Evolutionary conservation across 1,140 invertebrate genomes (phyloP).

Genomic region (Drosophila pectinifera): DNA sequence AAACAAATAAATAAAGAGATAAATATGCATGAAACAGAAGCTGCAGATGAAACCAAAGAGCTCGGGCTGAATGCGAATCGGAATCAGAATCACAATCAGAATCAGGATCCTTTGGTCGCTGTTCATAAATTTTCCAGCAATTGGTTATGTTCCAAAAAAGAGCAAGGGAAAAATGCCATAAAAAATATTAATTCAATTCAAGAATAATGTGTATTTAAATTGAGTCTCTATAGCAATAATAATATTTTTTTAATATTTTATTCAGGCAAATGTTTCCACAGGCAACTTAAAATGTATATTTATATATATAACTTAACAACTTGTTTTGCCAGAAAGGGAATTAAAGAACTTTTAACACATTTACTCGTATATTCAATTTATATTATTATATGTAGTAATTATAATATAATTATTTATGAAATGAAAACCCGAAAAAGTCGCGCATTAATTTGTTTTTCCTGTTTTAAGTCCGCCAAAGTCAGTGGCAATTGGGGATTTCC

Average conservation of each 20-base stretch:
- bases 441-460: conserved; percentile 6
- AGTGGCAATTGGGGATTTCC: conserved; percentile 18
- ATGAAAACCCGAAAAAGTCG: neutral
- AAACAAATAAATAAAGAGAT: conserved; percentile 26
- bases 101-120: neutral
- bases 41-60: conserved; percentile 17
- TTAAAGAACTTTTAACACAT: too few relatives aligned
- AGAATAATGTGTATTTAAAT: too few relatives aligned
- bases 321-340: too few relatives aligned
- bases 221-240: too few relatives aligned
- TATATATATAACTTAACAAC: too few relatives aligned
- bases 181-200: too few relatives aligned
- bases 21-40: conserved; percentile 40
- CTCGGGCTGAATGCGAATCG: neutral
- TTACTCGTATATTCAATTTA: too few relatives aligned
- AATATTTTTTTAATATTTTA: too few relatives aligned
- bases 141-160: neutral
- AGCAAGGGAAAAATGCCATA: neutral
- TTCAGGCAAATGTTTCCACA: too few relatives aligned
- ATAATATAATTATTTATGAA: neutral
- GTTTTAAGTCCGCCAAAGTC: neutral
- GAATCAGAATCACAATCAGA: neutral
- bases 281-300: too few relatives aligned
- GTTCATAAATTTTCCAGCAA: conserved; percentile 7
- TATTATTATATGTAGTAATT: neutral